A percentile compares a stretch with the other conserved stretches of the same genome.
Evolutionary conservation across 2,113 vertebrate species (phyloP).

Genomic region (Octodon degus): DNA sequence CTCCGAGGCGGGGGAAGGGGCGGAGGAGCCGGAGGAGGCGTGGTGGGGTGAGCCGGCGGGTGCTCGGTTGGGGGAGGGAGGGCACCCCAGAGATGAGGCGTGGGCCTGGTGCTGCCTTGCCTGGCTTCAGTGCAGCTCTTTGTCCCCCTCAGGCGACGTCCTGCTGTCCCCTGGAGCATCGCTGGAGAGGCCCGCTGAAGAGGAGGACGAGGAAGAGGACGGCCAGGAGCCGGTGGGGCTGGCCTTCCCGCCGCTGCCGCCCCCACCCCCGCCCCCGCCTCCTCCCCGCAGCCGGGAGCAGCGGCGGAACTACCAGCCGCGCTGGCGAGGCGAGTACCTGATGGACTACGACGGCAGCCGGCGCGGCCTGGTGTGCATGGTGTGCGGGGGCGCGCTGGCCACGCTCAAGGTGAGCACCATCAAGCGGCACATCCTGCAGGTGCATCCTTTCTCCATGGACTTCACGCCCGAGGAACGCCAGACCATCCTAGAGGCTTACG

Average conservation of each 20-base stretch:
- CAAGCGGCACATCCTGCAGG: slow-evolving; percentile 93
- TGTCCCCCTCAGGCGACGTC: slow-evolving; percentile 62
- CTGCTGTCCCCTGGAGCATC: slow-evolving; percentile 69
- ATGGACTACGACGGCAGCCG: slow-evolving; percentile 95
- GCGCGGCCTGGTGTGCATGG: slow-evolving; percentile 92
- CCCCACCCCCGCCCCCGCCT: background rate
- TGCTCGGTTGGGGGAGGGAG: background rate
- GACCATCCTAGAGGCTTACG: slow-evolving; percentile 90
- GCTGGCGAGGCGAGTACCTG: slow-evolving; percentile 93
- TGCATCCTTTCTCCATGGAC: slow-evolving; percentile 92
- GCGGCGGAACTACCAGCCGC: slow-evolving; percentile 94
- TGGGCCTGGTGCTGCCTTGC: background rate
- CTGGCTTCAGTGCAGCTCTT: slow-evolving; percentile 41
- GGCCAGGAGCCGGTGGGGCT: slow-evolving; percentile 45
- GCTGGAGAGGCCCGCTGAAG: slow-evolving; percentile 41
- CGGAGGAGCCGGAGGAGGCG: slow-evolving; percentile 61
- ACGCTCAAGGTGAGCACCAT: slow-evolving; percentile 92
- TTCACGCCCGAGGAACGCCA: slow-evolving; percentile 90
- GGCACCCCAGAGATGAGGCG: background rate
- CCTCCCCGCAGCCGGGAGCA: slow-evolving; percentile 90
- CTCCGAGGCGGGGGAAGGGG: slow-evolving; percentile 48
- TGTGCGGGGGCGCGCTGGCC: slow-evolving; percentile 90
- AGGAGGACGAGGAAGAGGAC: slow-evolving; percentile 75
- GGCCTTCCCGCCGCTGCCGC: slow-evolving; percentile 50
- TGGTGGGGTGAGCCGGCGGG: slow-evolving; percentile 33